phyloP scores from a whole-genome alignment of 2,888 invertebrate species.

The Phytoseiulus persimilis region DNA sequence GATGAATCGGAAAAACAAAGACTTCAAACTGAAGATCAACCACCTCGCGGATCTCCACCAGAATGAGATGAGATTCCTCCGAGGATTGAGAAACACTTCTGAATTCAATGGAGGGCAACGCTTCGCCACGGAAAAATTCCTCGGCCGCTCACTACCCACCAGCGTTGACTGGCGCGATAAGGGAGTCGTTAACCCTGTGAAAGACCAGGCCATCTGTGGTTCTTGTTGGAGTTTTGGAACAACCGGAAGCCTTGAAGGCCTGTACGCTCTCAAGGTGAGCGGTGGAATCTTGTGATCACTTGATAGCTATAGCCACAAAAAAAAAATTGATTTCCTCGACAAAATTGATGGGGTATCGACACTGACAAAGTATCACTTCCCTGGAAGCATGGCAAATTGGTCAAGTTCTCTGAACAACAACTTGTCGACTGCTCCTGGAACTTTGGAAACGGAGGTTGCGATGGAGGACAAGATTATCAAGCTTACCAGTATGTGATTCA shows the following conservation, averaged over 20 bases:
- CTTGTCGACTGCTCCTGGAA: constrained; percentile 94
- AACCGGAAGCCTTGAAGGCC: constrained; percentile 83
- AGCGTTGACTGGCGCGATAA: constrained; percentile 79
- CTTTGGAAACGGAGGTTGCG: constrained; percentile 90
- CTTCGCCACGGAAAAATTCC: constrained; percentile 58
- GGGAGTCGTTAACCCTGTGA: constrained; percentile 51
- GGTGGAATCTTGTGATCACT: background rate
- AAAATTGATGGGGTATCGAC: no score
- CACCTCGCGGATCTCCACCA: constrained; percentile 75
- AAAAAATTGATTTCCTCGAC: no score
- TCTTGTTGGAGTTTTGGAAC: constrained; percentile 97
- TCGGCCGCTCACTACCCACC: constrained; percentile 59
- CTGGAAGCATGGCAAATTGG: constrained; percentile 54
- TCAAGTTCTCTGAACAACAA: constrained; percentile 82
- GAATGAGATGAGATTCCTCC: constrained; percentile 64
- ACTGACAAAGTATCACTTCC: no score
- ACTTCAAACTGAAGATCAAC: constrained; percentile 70
- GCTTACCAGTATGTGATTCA: constrained; percentile 76
- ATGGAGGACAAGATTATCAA: constrained; percentile 92
- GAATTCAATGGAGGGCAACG: constrained; percentile 67
- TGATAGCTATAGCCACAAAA: no score
- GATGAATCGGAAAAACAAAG: constrained; percentile 65
- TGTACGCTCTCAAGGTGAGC: constrained; percentile 63
- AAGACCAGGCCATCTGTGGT: constrained; percentile 93
- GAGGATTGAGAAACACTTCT: constrained; percentile 58